Percentiles rank a stretch among this genome's conserved stretches.
Evolutionary conservation across 2,888 invertebrate genomes (phyloP).

Genomic region (Saturnia pavonia): DNA sequence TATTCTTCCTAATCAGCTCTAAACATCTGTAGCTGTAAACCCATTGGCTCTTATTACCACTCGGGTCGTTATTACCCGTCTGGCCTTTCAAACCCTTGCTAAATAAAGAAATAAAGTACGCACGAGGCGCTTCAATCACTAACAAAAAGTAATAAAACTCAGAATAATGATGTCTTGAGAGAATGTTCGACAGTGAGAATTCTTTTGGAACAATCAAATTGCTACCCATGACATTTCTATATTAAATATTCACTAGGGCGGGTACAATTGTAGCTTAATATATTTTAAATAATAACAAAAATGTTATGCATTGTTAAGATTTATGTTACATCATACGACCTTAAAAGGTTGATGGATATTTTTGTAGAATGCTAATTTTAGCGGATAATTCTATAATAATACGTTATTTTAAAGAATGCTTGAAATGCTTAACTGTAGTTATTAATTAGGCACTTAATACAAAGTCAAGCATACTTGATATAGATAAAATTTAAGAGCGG

Average conservation of each 20-base stretch:
- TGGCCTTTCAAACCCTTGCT: slow-evolving; percentile 34
- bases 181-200: slow-evolving; percentile 8
- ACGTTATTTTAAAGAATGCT: too few relatives aligned
- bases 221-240: slow-evolving; percentile 16
- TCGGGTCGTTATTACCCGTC: slow-evolving; percentile 19
- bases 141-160: slow-evolving; percentile 24
- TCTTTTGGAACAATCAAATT: slow-evolving; percentile 14
- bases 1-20: slow-evolving; percentile 35
- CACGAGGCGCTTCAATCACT: slow-evolving; percentile 27
- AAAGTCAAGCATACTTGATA: too few relatives aligned
- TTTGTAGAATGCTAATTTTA: too few relatives aligned
- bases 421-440: too few relatives aligned
- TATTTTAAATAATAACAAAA: background rate
- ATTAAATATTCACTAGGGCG: background rate
- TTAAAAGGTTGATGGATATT: too few relatives aligned
- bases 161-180: slow-evolving; percentile 22
- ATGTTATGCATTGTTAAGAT: background rate
- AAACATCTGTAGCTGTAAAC: slow-evolving; percentile 34
- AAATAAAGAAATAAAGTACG: slow-evolving; percentile 38
- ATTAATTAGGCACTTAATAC: too few relatives aligned
- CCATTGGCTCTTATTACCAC: slow-evolving; percentile 34
- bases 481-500: too few relatives aligned
- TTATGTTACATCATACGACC: background rate
- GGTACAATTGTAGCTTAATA: background rate
- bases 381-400: too few relatives aligned